These are phyloP conservation scores for Syngnathus rostellatus DNA, from an alignment of 2,797 vertebrate genomes.

Conservation along the genomic window DNA sequence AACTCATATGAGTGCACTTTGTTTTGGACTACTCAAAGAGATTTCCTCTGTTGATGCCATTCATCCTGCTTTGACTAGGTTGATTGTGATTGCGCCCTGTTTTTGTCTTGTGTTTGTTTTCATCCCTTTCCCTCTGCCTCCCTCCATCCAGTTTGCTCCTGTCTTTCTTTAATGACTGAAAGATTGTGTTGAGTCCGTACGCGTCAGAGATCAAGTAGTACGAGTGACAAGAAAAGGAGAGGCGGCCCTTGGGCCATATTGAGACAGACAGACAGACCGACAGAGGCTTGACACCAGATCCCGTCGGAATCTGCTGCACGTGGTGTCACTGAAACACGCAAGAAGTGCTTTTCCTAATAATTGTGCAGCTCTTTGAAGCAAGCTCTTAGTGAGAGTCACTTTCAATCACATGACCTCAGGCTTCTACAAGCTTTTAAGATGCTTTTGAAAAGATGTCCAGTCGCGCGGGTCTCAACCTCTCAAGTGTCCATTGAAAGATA, in stretches of 20 bases:
- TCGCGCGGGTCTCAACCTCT: constrained; percentile 27
- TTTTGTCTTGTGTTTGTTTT: constrained; percentile 13
- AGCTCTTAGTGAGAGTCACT: constrained; percentile 23
- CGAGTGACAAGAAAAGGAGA: constrained; percentile 13
- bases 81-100: constrained; percentile 14
- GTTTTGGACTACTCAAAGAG: neutral
- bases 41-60: constrained; percentile 23
- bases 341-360: constrained; percentile 44
- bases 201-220: constrained; percentile 37
- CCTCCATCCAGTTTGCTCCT: constrained; percentile 4
- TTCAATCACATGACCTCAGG: constrained; percentile 43
- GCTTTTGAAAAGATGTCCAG: constrained; percentile 48
- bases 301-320: constrained; percentile 49
- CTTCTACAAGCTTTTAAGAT: constrained; percentile 47
- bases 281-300: constrained; percentile 43
- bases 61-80: constrained; percentile 8
- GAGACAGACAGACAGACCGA: constrained; percentile 24
- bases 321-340: constrained; percentile 46
- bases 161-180: constrained; percentile 45
- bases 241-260: constrained; percentile 22
- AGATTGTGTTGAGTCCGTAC: constrained; percentile 28
- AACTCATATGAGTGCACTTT: too few species aligned
- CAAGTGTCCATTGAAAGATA: neutral
- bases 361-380: constrained; percentile 43
- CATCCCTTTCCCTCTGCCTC: constrained; percentile 3